phyloP scores from a whole-genome alignment of 2,888 invertebrate genomes.

The Aspidiotus destructor region DNA sequence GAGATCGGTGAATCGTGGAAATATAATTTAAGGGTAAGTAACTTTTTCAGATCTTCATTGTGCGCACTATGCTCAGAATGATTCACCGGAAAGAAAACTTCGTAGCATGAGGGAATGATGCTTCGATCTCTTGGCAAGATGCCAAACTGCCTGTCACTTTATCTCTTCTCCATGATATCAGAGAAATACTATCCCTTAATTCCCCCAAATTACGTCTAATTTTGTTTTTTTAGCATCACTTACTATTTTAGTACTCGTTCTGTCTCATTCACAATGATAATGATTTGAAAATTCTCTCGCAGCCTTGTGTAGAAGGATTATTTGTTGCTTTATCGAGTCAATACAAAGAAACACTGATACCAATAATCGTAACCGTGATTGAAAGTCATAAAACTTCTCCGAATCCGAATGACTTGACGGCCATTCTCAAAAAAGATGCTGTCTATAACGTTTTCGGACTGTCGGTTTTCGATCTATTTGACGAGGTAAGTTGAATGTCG shows the following conservation, averaged over 20 bases:
- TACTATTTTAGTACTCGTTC: too few species aligned
- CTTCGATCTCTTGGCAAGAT: too few species aligned
- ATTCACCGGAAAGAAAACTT: not conserved
- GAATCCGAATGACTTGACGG: slow-evolving; percentile 60
- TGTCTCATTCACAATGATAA: too few species aligned
- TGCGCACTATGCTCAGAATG: not conserved
- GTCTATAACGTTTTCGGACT: slow-evolving; percentile 86
- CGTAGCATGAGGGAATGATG: too few species aligned
- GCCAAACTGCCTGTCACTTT: too few species aligned
- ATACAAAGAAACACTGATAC: slow-evolving; percentile 60
- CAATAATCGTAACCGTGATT: slow-evolving; percentile 64
- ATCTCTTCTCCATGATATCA: too few species aligned
- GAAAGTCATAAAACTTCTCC: slow-evolving; percentile 57
- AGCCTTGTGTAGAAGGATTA: slow-evolving; percentile 81
- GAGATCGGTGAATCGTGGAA: slow-evolving; percentile 88
- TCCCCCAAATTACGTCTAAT: too few species aligned
- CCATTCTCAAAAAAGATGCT: slow-evolving; percentile 80
- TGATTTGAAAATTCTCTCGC: slow-evolving; percentile 38
- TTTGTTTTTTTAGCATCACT: too few species aligned
- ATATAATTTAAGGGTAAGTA: slow-evolving; percentile 70
- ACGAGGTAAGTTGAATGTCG: slow-evolving; percentile 53
- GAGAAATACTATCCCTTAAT: too few species aligned
- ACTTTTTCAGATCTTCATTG: slow-evolving; percentile 14
- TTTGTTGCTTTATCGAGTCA: slow-evolving; percentile 75
- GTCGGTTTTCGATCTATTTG: slow-evolving; percentile 79